These are phyloP conservation scores for Epinotia brunnichana DNA, from an alignment of 2,888 invertebrate genomes.

Conservation along the genomic window DNA sequence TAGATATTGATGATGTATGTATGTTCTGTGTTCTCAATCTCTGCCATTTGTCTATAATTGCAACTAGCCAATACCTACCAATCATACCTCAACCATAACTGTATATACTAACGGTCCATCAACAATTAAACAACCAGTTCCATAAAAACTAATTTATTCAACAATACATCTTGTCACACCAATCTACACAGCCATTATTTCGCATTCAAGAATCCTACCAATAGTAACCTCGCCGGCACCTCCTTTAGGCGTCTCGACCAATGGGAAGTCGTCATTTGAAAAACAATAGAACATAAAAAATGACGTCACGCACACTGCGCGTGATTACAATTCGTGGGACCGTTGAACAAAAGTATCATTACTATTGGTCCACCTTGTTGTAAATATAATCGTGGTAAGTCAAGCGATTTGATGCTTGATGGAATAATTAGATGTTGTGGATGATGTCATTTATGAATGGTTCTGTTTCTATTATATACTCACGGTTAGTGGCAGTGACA, in stretches of 20 bases:
- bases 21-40: no score
- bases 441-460: constrained; percentile 20
- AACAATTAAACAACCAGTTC: constrained; percentile 58
- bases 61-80: background rate
- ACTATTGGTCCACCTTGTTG: constrained; percentile 41
- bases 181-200: constrained; percentile 77
- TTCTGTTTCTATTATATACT: constrained; percentile 8
- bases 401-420: constrained; percentile 10
- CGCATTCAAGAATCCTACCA: constrained; percentile 73
- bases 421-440: background rate
- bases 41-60: no score
- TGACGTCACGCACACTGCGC: constrained; percentile 76
- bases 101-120: constrained; percentile 42
- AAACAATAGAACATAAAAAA: constrained; percentile 83
- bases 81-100: constrained; percentile 25
- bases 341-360: constrained; percentile 26
- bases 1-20: no score
- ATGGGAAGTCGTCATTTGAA: constrained; percentile 72
- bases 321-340: constrained; percentile 50
- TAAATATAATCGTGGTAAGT: background rate
- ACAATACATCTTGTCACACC: constrained; percentile 74
- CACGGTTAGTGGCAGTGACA: constrained; percentile 2
- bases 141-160: constrained; percentile 74
- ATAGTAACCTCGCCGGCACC: constrained; percentile 65
- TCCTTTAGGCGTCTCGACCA: constrained; percentile 68